Base-by-base conservation (phyloP, 1,140 invertebrate species). In the Pseudobourletiella spinata region DNA sequence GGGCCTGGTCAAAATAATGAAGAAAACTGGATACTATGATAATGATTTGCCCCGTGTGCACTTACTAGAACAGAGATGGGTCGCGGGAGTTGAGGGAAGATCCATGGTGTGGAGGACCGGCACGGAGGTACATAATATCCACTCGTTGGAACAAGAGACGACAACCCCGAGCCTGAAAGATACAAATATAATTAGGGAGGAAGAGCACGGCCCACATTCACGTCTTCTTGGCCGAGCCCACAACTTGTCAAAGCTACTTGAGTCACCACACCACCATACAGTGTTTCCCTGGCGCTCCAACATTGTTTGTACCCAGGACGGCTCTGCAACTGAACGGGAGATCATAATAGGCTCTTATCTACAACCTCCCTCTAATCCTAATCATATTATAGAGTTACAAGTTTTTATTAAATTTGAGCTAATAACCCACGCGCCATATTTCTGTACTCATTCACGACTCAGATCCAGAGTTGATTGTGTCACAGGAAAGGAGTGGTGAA, bases 151-250 rank as follows among this genome's bases (percentile, higher is more conserved):
- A n/a, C n/a, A n/a, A n/a, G n/a, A n/a, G n/a, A n/a, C n/a, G n/a
- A n/a, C n/a, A n/a, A n/a, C n/a, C n/a, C n/a, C n/a, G n/a, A n/a
- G n/a, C n/a, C n/a, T n/a, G n/a, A n/a, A n/a, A n/a, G 42, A 14
- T 28, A 11, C 56, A 58, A 58, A 58, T 43, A 58, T 58, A 58
- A 58, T 58, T 58, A 58, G 42, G 56, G 56, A 43, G 56, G 56
- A 58, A 44, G 35, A n/a, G 24, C 16, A 43, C 56, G 25, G n/a
- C 56, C 56, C 56, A 58, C 56, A 25, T 58, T 43, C 54, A 20
- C 8, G 15, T 22, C 22, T 50, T 30, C 26, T 26, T 55, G 51
- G 51, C 29, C 30, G 32, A 32, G 29, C 29, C 30, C 20, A 32
- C 28, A 16, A 11, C 35, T 42, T 39, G 35, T 57, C 55, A 32